A percentile compares a stretch with the other conserved stretches of the same genome.
Conservation (phyloP, 1,140 invertebrate genomes). For the Pseudachorutes palmiensis region DNA sequence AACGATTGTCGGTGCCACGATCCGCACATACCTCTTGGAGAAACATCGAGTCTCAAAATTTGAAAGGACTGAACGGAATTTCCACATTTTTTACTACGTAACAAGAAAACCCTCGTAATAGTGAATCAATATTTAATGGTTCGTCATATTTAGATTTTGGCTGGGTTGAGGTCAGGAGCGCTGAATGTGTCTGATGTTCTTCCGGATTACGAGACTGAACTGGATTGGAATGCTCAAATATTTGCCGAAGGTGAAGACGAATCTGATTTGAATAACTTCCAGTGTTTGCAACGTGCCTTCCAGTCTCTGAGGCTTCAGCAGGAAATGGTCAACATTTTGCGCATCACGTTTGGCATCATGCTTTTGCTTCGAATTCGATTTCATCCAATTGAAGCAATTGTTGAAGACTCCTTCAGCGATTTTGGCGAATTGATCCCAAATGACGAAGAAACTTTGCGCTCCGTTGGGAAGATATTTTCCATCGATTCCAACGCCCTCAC, state of each 20-base stretch:
- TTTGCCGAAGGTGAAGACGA: constrained; percentile 9
- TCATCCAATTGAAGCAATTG: neutral
- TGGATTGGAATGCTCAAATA: neutral
- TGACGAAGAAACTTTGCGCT: neutral
- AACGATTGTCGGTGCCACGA: constrained; percentile 53
- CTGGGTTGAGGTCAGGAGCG: constrained; percentile 11
- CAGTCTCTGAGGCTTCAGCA: constrained; percentile 13
- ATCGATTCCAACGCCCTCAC: constrained; percentile 30
- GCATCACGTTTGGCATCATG: constrained; percentile 26
- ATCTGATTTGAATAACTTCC: constrained; percentile 12
- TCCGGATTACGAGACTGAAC: neutral
- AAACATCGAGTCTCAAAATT: constrained; percentile 50
- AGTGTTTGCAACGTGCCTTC: constrained; percentile 14
- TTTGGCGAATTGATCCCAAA: neutral
- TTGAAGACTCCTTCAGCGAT: neutral
- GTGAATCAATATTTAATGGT: neutral
- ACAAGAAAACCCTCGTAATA: neutral
- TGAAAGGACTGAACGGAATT: constrained; percentile 43
- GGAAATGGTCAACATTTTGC: constrained; percentile 20
- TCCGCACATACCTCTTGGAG: constrained; percentile 55
- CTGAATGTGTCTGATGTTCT: constrained; percentile 5
- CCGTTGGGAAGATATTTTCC: constrained; percentile 30
- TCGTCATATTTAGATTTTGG: constrained; percentile 15
- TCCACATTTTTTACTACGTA: constrained; percentile 55
- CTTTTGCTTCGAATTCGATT: constrained; percentile 22